Evolutionary conservation across 2,797 vertebrate genomes (phyloP).

Genomic region (Lophius americanus): DNA sequence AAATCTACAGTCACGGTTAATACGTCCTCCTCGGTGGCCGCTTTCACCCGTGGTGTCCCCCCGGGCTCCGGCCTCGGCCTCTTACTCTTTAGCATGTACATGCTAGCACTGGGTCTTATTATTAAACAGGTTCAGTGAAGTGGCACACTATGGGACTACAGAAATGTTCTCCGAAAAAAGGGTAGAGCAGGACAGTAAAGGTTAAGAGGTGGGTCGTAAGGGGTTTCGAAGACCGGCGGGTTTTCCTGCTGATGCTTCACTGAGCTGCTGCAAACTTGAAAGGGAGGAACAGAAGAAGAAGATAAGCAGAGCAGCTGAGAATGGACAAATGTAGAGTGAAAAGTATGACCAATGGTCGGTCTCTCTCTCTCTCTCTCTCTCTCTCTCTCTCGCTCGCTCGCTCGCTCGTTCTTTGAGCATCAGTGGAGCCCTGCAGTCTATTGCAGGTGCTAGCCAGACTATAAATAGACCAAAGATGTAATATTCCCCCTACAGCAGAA

Average conservation of each 20-base stretch:
- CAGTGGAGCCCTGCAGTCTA: slow-evolving; percentile 50
- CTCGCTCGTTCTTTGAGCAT: slow-evolving; percentile 17
- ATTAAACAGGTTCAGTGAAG: too few species aligned
- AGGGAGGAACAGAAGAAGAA: slow-evolving; percentile 12
- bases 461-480: slow-evolving; percentile 49
- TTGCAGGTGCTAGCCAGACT: slow-evolving; percentile 55
- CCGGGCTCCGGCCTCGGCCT: too few species aligned
- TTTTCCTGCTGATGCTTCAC: slow-evolving; percentile 10
- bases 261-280: slow-evolving; percentile 26
- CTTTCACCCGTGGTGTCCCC: slow-evolving; percentile 29
- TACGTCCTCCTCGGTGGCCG: too few species aligned
- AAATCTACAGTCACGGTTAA: too few species aligned
- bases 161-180: too few species aligned
- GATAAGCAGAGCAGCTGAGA: slow-evolving; percentile 9
- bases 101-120: too few species aligned
- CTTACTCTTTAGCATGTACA: too few species aligned
- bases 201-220: too few species aligned
- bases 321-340: slow-evolving; percentile 29
- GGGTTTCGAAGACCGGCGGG: too few species aligned
- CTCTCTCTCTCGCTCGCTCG: slow-evolving; percentile 27
- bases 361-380: background rate
- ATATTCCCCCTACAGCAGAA: slow-evolving; percentile 51
- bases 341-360: slow-evolving; percentile 38
- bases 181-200: too few species aligned
- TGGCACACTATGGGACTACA: too few species aligned